Percentiles rank a stretch among this genome's conserved stretches.
phyloP scores from a whole-genome alignment of 1,140 invertebrate species.

The Chymomyza costata region DNA sequence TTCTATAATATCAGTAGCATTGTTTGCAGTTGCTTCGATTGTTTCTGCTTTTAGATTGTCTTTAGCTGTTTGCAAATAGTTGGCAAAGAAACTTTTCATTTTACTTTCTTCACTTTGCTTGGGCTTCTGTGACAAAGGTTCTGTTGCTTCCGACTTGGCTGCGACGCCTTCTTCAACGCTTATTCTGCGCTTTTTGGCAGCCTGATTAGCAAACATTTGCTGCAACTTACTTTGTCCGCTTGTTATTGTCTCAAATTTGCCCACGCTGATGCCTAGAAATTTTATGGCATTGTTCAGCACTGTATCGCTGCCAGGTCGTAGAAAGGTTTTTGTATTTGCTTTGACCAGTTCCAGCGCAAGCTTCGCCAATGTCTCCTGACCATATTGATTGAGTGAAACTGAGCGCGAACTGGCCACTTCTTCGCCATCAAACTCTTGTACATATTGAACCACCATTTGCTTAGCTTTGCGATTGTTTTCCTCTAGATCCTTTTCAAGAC shows the following conservation, averaged over 20 bases:
- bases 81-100: conserved; percentile 51
- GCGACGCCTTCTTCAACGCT: conserved; percentile 29
- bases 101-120: conserved; percentile 43
- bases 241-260: conserved; percentile 82
- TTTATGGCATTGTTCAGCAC: conserved; percentile 79
- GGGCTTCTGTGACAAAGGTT: too few species aligned
- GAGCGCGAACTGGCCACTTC: conserved; percentile 80
- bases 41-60: conserved; percentile 2
- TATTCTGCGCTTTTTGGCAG: conserved; percentile 51
- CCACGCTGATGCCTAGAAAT: conserved; percentile 84
- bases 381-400: conserved; percentile 71
- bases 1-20: too few species aligned
- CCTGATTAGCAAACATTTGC: conserved; percentile 67
- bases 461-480: conserved; percentile 83
- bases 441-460: conserved; percentile 80
- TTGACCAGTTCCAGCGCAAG: conserved; percentile 80
- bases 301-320: conserved; percentile 61
- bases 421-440: conserved; percentile 78
- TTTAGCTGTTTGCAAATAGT: conserved; percentile 45
- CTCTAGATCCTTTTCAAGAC: conserved; percentile 87
- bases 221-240: conserved; percentile 77
- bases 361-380: conserved; percentile 79
- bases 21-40: background rate
- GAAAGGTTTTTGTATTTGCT: conserved; percentile 76
- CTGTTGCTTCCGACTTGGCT: conserved; percentile 11